These are phyloP conservation scores for Chiroxiphia lanceolata DNA, from an alignment of 2,797 vertebrate species.

Conservation along the genomic window DNA sequence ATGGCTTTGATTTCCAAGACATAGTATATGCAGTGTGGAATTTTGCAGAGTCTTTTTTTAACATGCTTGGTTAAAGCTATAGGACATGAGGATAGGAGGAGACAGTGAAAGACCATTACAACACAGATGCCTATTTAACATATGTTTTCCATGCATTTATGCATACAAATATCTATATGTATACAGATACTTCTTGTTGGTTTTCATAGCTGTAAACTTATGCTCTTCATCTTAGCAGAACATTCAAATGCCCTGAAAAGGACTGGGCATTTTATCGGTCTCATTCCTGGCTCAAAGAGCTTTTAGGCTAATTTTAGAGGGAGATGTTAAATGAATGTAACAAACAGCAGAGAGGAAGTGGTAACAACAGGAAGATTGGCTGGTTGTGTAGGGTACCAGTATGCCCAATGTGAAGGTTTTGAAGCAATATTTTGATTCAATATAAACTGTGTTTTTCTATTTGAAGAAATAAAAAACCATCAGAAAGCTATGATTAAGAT, in stretches of 20 bases:
- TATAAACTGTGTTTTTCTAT: slow-evolving; percentile 7
- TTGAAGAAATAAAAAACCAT: not conserved
- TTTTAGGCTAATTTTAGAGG: slow-evolving; percentile 4
- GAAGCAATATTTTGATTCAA: not conserved
- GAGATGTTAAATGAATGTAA: not conserved
- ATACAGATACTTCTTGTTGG: not conserved
- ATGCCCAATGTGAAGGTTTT: not conserved
- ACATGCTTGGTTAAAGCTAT: not conserved
- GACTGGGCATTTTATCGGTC: not conserved
- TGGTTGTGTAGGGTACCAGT: not conserved
- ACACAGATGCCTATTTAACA: not conserved
- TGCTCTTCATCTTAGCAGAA: not conserved
- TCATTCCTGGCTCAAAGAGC: not conserved
- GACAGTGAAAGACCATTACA: not conserved
- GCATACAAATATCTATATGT: not conserved
- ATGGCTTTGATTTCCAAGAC: not conserved
- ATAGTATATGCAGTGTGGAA: not conserved
- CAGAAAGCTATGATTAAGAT: slow-evolving; percentile 43
- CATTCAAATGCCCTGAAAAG: not conserved
- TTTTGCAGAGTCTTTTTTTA: not conserved
- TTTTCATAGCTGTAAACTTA: not conserved
- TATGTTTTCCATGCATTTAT: not conserved
- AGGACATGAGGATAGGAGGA: not conserved
- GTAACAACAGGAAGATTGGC: not conserved
- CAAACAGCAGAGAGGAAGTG: slow-evolving; percentile 8